These are phyloP conservation scores for Cataglyphis livida DNA, from an alignment of 2,888 invertebrate species.

Conservation along the genomic window DNA sequence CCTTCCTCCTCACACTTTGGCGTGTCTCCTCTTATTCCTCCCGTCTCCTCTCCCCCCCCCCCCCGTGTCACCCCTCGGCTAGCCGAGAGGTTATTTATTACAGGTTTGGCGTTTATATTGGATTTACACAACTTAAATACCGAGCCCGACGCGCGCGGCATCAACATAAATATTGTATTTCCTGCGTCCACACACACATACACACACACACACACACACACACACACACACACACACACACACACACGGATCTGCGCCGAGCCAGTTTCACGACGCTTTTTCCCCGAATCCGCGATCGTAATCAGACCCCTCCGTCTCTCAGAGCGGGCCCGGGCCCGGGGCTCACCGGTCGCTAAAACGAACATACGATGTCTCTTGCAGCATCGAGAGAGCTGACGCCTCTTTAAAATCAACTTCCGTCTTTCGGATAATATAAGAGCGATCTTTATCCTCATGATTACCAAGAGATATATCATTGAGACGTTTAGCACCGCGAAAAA, in stretches of 20 bases:
- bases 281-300: constrained; percentile 67
- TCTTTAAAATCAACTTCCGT: constrained; percentile 35
- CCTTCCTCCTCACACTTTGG: constrained; percentile 52
- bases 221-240: constrained; percentile 32
- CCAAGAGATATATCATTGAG: background rate
- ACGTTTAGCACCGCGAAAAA: background rate
- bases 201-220: constrained; percentile 19
- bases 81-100: constrained; percentile 84
- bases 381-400: constrained; percentile 1
- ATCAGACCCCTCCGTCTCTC: constrained; percentile 53
- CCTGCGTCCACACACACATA: constrained; percentile 60
- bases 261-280: constrained; percentile 61
- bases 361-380: constrained; percentile 56
- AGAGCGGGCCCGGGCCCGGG: background rate
- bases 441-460: background rate
- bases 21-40: constrained; percentile 51
- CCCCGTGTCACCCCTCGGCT: constrained; percentile 68
- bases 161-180: constrained; percentile 84
- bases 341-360: constrained; percentile 37
- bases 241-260: constrained; percentile 48
- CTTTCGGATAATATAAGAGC: background rate
- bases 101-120: constrained; percentile 84
- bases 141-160: constrained; percentile 79
- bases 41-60: constrained; percentile 40
- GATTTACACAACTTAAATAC: constrained; percentile 85